Percentiles rank a stretch among this genome's conserved stretches.
Conservation (phyloP, 2,113 vertebrate genomes). For the Micromys minutus region DNA sequence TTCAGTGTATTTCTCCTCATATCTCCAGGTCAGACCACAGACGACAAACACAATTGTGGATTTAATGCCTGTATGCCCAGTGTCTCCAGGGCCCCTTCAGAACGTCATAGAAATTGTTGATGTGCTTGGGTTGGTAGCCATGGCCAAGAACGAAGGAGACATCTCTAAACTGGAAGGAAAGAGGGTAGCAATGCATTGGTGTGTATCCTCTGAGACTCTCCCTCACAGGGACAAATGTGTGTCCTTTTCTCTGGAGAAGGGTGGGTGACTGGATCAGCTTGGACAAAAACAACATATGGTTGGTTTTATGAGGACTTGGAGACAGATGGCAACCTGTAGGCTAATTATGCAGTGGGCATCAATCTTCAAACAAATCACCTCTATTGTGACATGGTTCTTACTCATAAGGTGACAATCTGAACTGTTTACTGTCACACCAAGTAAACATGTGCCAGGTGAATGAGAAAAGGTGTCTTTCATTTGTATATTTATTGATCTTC, state of each 20-base stretch:
- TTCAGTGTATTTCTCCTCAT: not conserved
- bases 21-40: not conserved
- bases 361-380: constrained; percentile 78
- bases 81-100: not conserved
- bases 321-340: constrained; percentile 82
- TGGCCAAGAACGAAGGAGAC: not conserved
- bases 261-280: constrained; percentile 56
- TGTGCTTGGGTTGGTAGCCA: not conserved
- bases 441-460: constrained; percentile 56
- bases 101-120: constrained; percentile 14
- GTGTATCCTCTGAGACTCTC: fast-evolving
- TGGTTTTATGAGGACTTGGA: constrained; percentile 81
- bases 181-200: not conserved
- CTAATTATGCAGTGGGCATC: constrained; percentile 80
- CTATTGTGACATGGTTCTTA: constrained; percentile 70
- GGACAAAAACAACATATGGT: constrained; percentile 82
- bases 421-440: constrained; percentile 54
- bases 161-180: not conserved
- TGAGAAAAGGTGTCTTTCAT: constrained; percentile 7
- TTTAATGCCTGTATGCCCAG: not conserved
- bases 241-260: constrained; percentile 59
- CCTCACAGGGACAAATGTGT: not conserved
- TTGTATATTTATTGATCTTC: not conserved
- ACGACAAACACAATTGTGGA: not conserved
- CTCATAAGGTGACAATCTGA: constrained; percentile 61